Percentiles rank a stretch among this genome's conserved stretches.
Conservation (phyloP, 2,113 vertebrate genomes). For the Amphiprion percula region DNA sequence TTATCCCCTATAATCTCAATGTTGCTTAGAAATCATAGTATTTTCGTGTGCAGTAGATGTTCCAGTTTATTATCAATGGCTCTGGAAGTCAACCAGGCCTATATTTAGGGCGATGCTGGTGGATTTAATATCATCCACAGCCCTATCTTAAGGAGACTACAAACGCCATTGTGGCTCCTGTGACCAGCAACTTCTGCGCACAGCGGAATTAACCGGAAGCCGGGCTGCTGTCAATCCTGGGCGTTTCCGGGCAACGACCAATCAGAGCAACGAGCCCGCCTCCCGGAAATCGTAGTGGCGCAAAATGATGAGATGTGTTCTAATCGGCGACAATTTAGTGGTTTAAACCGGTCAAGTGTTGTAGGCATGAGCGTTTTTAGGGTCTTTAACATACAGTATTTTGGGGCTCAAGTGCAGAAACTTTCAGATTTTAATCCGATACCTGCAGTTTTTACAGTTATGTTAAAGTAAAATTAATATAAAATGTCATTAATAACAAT, state of each 20-base stretch:
- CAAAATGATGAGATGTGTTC: not conserved
- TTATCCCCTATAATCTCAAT: slow-evolving; percentile 84
- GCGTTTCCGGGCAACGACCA: slow-evolving; percentile 70
- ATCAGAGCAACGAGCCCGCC: slow-evolving; percentile 68
- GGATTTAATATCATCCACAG: slow-evolving; percentile 88
- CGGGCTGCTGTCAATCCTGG: slow-evolving; percentile 71
- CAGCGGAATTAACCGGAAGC: slow-evolving; percentile 73
- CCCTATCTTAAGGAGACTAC: slow-evolving; percentile 83
- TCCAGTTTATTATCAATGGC: slow-evolving; percentile 89
- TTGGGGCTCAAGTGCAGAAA: too few species aligned
- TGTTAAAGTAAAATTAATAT: too few species aligned
- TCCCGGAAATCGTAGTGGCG: slow-evolving; percentile 24
- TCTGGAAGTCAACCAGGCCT: slow-evolving; percentile 87
- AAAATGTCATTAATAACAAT: too few species aligned
- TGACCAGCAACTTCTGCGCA: slow-evolving; percentile 76
- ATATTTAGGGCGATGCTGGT: slow-evolving; percentile 88
- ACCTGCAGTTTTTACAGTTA: too few species aligned
- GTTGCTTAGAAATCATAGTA: slow-evolving; percentile 86
- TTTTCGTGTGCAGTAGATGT: slow-evolving; percentile 88
- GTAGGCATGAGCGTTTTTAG: too few species aligned
- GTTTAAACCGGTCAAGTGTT: not conserved
- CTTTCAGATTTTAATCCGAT: too few species aligned
- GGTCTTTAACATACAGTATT: too few species aligned
- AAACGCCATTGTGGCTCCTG: slow-evolving; percentile 87
- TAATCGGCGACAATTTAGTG: too few species aligned